Base-by-base conservation (phyloP, 2,888 invertebrate species). In the Torymus auratus region DNA sequence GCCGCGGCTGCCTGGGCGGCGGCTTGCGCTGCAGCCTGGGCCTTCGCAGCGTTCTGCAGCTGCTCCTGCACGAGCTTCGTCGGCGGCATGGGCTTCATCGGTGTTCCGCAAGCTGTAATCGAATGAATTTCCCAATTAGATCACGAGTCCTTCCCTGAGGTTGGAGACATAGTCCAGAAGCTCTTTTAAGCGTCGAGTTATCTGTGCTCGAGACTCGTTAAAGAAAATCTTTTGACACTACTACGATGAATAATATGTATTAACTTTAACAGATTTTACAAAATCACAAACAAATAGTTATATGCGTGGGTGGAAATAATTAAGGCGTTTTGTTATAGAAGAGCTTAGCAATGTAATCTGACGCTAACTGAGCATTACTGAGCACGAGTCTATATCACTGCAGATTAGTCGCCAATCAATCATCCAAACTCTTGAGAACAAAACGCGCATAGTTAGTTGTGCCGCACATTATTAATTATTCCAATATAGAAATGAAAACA, bases 81-180 rank as follows among this genome's bases (percentile, higher is more conserved):
- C 52, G 95, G 95, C 70, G 95, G 95, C 94, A 96, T 94, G 71
- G 96, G 95, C 86, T 94, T 96, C 92, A 92, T 94, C 91, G 91
- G 91, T 3, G 91, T 91, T 82, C 91, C 91, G 73, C 94, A 94
- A 85, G 94, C 95, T 91, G 92, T 75, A 91, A 91, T 86, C 7
- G 7, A 41, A 41, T 41, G 7, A 41, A 41, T 41, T 41, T 41
- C 7, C 5, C n/a, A 72, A 60, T n/a, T 14, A n/a, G 1, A 52
- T 13, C 56, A 12, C 1, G 28, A 7, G 62, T n/a, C 20, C 4
- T n/a, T 13, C 15, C 2, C 23, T 14, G 20, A 56, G 5, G n/a
- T 41, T 15, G n/a, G 12, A 69, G 53, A 78, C 77, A 68, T 83
- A 84, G 85, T 83, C 76, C 81, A 82, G 83, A 84, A 80, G 83